These are phyloP conservation scores for Arctocebus calabarensis DNA, from an alignment of 2,797 vertebrate species.

Conservation along the genomic window DNA sequence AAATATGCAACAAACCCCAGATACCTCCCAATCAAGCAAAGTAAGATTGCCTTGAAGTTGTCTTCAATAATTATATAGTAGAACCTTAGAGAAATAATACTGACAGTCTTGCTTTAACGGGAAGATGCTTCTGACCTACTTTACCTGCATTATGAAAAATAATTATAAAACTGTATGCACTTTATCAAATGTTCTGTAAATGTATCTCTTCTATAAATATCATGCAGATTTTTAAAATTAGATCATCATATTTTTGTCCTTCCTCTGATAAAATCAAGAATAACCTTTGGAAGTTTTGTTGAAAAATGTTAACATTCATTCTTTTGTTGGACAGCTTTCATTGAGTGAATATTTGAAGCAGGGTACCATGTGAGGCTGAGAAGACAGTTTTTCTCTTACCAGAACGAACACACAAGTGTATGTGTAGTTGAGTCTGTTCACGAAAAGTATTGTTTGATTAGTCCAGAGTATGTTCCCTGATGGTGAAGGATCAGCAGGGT, in stretches of 20 bases:
- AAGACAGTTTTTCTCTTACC: neutral
- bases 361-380: neutral
- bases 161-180: constrained; percentile 50
- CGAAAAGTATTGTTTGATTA: neutral
- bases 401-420: neutral
- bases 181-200: constrained; percentile 58
- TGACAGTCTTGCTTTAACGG: constrained; percentile 14
- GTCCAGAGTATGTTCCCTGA: accelerated
- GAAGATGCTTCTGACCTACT: constrained; percentile 47
- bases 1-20: neutral
- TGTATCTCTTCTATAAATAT: constrained; percentile 50
- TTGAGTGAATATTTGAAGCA: neutral
- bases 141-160: constrained; percentile 33
- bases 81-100: neutral
- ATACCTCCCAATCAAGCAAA: neutral
- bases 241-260: constrained; percentile 21
- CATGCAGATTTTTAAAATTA: constrained; percentile 38
- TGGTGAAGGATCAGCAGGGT: neutral
- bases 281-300: constrained; percentile 29
- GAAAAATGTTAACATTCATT: neutral
- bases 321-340: neutral
- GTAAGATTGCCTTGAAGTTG: neutral
- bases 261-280: neutral
- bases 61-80: neutral
- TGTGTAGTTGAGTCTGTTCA: neutral